Evolutionary conservation across 2,797 vertebrate species (phyloP), one percentile per base, ranked within the genome.

Genomic region (Sebastes kiyomatsui): DNA sequence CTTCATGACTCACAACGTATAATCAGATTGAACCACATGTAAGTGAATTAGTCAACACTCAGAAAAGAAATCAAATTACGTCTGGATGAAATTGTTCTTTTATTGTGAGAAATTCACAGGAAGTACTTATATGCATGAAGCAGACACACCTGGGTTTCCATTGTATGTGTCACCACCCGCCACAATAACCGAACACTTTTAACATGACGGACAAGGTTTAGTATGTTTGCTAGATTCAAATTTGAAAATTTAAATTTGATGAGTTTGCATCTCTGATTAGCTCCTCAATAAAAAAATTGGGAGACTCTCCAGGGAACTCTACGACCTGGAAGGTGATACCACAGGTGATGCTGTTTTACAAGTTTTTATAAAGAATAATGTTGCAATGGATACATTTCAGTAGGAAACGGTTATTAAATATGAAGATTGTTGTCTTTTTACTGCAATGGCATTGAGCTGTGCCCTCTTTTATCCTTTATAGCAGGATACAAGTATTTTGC

Each of bases 21-120:
- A 90, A 88, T 89, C 84, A 74, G 60, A 92, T 91, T 91, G 67
- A 83, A 59, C 56, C 72, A 30, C 12, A 67, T 75, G 59, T 88
- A 91, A 92, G 80, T 84, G 80, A 90, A 90, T 91, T 90, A 90
- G 81, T 84, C 79, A 84, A 85, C 91, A 77, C 90, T 83, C 71
- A 25, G 58, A 82, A 49, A 69, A 81, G 9, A 87, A 88, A 92
- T 90, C 60, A 2, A 65, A 87, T 92, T 80, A 88, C 42, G 67
- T 20, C 14, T 20, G 38, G 81, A 81, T 82, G 60, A 87, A 84
- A 80, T 67, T 72, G 22, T 75, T 75, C 71, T 84, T 88, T 89
- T 90, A 89, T 87, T 77, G 64, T 77, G 52, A 87, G 62, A 79
- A 79, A 81, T 86, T 76, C 72, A 66, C 74, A 83, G 88, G 77